Evolutionary conservation across 2,797 vertebrate species (phyloP).

Genomic region (Schizothorax lantsangensis): DNA sequence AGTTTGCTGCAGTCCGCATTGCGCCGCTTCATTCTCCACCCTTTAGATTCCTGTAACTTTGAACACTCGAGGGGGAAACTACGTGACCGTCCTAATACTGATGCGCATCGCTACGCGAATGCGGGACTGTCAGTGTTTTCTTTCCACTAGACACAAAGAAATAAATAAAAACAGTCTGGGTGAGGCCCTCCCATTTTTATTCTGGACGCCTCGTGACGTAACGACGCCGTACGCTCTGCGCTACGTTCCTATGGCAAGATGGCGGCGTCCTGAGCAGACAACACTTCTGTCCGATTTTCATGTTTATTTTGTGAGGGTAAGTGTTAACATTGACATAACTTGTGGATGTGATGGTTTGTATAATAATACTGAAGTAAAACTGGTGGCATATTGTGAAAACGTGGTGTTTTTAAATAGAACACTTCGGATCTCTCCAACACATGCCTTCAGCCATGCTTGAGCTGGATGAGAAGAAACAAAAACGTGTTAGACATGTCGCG

Average conservation of each 20-base stretch:
- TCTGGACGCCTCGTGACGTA: slow-evolving; percentile 55
- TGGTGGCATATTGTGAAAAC: neutral
- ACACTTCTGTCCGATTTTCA: neutral
- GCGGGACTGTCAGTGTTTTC: slow-evolving; percentile 77
- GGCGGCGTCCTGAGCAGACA: slow-evolving; percentile 63
- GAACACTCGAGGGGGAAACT: slow-evolving; percentile 62
- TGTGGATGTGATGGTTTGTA: neutral
- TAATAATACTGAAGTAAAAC: neutral
- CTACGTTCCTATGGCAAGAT: slow-evolving; percentile 57
- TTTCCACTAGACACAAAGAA: slow-evolving; percentile 82
- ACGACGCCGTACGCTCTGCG: slow-evolving; percentile 40
- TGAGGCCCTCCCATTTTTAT: slow-evolving; percentile 75
- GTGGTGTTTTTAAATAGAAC: neutral
- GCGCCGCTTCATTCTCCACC: slow-evolving; percentile 93
- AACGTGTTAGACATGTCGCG: neutral
- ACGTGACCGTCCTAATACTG: slow-evolving; percentile 66
- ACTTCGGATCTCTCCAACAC: neutral
- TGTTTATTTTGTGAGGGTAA: slow-evolving; percentile 57
- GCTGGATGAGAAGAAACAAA: neutral
- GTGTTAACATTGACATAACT: neutral
- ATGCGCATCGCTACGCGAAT: slow-evolving; percentile 69
- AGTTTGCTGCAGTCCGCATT: slow-evolving; percentile 90
- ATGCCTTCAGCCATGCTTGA: slow-evolving; percentile 42
- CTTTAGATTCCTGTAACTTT: slow-evolving; percentile 75
- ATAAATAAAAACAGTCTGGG: slow-evolving; percentile 85